A percentile compares a stretch with the other conserved stretches of the same genome.
These are phyloP conservation scores for Upupa epops DNA, from an alignment of 2,113 vertebrate species.

Conservation along the genomic window DNA sequence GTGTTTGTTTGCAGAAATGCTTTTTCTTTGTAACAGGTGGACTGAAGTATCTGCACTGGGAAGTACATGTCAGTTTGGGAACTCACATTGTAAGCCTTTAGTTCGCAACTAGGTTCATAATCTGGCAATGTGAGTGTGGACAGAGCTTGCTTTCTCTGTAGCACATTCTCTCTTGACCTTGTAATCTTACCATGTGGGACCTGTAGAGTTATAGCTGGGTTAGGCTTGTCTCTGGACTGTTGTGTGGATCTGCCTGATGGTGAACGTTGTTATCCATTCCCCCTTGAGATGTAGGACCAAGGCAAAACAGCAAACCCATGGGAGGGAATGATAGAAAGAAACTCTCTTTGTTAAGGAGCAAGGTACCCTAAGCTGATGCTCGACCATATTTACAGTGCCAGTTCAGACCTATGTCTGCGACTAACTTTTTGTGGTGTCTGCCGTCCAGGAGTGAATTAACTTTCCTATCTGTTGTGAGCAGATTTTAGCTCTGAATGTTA, in stretches of 20 bases:
- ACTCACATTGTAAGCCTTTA: background rate
- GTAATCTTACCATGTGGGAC: background rate
- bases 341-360: background rate
- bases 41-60: background rate
- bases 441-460: background rate
- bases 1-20: background rate
- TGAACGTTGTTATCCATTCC: background rate
- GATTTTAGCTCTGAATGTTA: background rate
- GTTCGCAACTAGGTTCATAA: background rate
- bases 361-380: background rate
- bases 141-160: background rate
- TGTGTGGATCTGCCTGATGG: background rate
- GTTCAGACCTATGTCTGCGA: background rate
- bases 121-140: background rate
- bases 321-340: background rate
- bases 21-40: background rate
- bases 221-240: background rate
- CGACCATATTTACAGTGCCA: background rate
- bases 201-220: background rate
- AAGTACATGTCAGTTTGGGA: background rate
- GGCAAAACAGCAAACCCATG: background rate
- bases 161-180: background rate
- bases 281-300: background rate
- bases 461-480: background rate
- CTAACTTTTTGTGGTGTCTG: background rate